These are phyloP conservation scores for Tokudaia muenninki DNA, from an alignment of 2,797 vertebrate genomes.

Conservation along the genomic window DNA sequence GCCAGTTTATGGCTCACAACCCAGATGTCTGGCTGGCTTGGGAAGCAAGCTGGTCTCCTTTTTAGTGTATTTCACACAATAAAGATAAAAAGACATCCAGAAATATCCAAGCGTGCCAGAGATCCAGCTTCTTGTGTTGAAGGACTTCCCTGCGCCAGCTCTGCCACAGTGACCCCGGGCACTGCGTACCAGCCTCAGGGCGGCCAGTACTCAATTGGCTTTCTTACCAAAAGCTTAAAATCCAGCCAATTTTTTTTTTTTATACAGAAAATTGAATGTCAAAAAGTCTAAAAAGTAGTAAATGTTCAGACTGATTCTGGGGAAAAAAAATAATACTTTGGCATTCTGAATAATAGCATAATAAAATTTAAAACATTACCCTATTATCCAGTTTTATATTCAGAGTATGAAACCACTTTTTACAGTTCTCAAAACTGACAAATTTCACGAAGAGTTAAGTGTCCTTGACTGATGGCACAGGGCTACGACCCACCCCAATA, in stretches of 20 bases:
- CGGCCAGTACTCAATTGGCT: constrained; percentile 71
- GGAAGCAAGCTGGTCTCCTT: constrained; percentile 79
- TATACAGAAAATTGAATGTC: constrained; percentile 87
- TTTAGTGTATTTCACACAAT: constrained; percentile 80
- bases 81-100: constrained; percentile 86
- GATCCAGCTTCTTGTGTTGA: constrained; percentile 75
- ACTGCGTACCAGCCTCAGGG: constrained; percentile 67
- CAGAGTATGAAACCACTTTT: constrained; percentile 84
- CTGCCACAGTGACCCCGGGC: constrained; percentile 79
- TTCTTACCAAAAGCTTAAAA: constrained; percentile 88
- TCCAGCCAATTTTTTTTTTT: constrained; percentile 79
- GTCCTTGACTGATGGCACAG: constrained; percentile 86
- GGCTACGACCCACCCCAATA: constrained; percentile 86
- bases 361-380: constrained; percentile 82
- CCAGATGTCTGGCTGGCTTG: constrained; percentile 79
- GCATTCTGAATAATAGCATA: constrained; percentile 89
- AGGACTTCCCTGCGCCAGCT: constrained; percentile 77
- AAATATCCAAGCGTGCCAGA: constrained; percentile 80
- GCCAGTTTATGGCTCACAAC: constrained; percentile 86
- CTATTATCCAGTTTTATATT: constrained; percentile 85
- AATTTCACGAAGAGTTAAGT: constrained; percentile 81
- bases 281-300: constrained; percentile 87
- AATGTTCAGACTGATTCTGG: constrained; percentile 84
- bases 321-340: constrained; percentile 88
- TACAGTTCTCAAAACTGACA: constrained; percentile 87